phyloP scores from a whole-genome alignment of 2,888 invertebrate species.

The Zaprionus obscuricornis region DNA sequence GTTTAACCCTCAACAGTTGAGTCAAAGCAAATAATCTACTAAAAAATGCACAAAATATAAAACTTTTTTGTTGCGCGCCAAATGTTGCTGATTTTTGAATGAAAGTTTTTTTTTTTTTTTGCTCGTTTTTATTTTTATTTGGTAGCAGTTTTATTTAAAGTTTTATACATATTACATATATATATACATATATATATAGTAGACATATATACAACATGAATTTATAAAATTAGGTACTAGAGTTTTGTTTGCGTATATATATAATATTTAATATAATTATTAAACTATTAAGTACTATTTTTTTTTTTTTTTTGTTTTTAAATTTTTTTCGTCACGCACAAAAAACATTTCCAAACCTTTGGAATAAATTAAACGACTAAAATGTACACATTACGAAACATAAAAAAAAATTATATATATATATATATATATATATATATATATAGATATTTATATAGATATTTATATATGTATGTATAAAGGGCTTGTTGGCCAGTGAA shows the following conservation, averaged over 20 bases:
- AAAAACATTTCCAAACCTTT: conserved; percentile 73
- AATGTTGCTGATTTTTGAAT: no score
- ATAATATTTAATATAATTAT: conserved; percentile 57
- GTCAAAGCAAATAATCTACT: no score
- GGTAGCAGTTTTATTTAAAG: conserved; percentile 76
- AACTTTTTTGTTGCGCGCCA: no score
- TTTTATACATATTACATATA: conserved; percentile 67
- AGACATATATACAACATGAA: conserved; percentile 73
- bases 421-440: conserved; percentile 8
- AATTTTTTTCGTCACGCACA: conserved; percentile 61
- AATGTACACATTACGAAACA: conserved; percentile 75
- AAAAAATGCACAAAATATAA: no score
- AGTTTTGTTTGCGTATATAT: conserved; percentile 33
- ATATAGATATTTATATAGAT: conserved; percentile 8
- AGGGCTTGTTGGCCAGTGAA: not conserved
- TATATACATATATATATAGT: no score
- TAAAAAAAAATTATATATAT: conserved; percentile 25
- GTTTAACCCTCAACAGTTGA: no score
- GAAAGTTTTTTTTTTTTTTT: not conserved
- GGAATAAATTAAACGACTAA: conserved; percentile 78
- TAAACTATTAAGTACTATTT: conserved; percentile 73
- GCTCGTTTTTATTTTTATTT: conserved; percentile 55
- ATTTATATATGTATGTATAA: conserved; percentile 1
- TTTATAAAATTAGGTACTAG: conserved; percentile 70
- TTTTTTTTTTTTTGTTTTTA: no score